phyloP scores from a whole-genome alignment of 2,113 vertebrate genomes.

The Pangasianodon gigas region DNA sequence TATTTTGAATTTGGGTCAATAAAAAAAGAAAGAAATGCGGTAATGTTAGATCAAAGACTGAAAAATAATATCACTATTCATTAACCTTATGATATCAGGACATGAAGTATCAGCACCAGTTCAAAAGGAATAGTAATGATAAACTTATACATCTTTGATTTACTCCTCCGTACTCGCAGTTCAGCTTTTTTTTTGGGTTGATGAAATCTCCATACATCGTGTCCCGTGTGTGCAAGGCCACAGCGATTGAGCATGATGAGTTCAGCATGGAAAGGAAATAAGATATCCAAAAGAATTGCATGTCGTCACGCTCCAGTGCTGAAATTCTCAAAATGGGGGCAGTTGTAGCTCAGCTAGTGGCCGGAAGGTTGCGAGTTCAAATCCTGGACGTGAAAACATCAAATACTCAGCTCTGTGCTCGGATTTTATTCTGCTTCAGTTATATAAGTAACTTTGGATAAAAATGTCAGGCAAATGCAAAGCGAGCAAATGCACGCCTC shows the following conservation, averaged over 20 bases:
- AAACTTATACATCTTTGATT: neutral
- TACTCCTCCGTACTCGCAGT: neutral
- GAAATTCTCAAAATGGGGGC: neutral
- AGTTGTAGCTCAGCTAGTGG: neutral
- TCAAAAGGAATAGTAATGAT: neutral
- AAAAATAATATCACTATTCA: neutral
- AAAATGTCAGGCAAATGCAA: slow-evolving; percentile 43
- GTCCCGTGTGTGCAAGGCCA: slow-evolving; percentile 1
- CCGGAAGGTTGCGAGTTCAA: neutral
- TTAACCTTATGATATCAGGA: neutral
- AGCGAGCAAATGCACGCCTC: neutral
- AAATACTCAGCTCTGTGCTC: neutral
- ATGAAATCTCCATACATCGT: slow-evolving; percentile 39
- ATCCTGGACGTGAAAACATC: neutral
- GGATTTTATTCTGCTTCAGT: neutral
- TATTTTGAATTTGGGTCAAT: neutral
- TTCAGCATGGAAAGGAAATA: slow-evolving; percentile 15
- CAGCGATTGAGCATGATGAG: neutral
- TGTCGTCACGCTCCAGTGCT: neutral
- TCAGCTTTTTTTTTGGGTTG: slow-evolving; percentile 59
- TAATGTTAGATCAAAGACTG: neutral
- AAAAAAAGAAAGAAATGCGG: neutral
- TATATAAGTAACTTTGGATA: slow-evolving; percentile 7
- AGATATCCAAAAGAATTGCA: neutral
- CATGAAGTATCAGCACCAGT: neutral